Evolutionary conservation across 2,888 invertebrate genomes (phyloP).

Genomic region (Orthosia cruda): DNA sequence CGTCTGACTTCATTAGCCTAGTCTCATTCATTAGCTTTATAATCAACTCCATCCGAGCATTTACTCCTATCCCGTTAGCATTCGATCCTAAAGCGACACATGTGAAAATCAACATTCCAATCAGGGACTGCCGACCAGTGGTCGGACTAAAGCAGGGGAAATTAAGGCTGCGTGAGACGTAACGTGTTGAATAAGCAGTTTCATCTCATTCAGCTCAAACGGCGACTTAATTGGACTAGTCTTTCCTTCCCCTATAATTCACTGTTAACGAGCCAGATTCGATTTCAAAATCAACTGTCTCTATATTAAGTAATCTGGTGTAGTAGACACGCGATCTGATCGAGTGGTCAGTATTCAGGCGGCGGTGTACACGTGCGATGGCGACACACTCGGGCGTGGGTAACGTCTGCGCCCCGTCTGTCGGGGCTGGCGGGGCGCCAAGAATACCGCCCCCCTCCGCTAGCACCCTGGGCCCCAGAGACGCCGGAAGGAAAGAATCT

Average conservation of each 20-base stretch:
- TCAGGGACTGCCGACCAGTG: conserved; percentile 9
- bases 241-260: conserved; percentile 24
- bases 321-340: conserved; percentile 34
- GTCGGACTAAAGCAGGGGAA: neutral
- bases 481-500: conserved; percentile 66
- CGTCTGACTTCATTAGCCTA: conserved; percentile 5
- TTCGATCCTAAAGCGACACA: neutral
- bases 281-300: conserved; percentile 34
- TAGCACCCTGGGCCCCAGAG: neutral
- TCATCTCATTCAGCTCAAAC: conserved; percentile 14
- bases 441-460: conserved; percentile 4
- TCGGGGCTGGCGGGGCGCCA: conserved; percentile 62
- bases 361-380: conserved; percentile 44
- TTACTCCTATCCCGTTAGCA: neutral
- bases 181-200: conserved; percentile 11
- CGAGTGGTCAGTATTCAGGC: conserved; percentile 38
- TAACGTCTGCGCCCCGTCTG: conserved; percentile 69
- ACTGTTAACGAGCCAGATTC: conserved; percentile 30
- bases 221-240: conserved; percentile 24
- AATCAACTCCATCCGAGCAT: neutral
- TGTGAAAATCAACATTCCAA: conserved; percentile 13
- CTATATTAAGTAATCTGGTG: conserved; percentile 34
- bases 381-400: conserved; percentile 45
- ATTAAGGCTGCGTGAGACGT: conserved; percentile 1
- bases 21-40: neutral